A percentile compares a stretch with the other conserved stretches of the same genome.
These are phyloP conservation scores for Lophotis ruficrista DNA, from an alignment of 2,113 vertebrate genomes.

Conservation along the genomic window DNA sequence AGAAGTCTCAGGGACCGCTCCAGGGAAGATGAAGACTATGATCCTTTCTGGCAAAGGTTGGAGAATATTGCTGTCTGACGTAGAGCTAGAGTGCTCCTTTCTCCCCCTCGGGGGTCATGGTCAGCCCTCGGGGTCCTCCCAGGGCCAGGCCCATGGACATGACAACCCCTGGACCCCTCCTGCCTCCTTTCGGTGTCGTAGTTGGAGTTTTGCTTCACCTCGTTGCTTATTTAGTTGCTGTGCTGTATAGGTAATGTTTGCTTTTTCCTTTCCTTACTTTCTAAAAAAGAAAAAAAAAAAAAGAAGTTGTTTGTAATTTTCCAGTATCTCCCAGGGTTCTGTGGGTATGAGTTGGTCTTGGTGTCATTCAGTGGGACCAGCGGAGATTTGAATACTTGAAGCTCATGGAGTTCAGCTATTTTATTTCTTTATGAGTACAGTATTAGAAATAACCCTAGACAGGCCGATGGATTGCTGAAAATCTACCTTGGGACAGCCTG, in stretches of 20 bases:
- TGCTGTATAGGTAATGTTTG: conserved; percentile 75
- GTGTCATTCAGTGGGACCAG: neutral
- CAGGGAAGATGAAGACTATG: conserved; percentile 83
- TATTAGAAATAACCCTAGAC: neutral
- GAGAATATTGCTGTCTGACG: conserved; percentile 73
- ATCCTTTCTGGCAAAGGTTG: conserved; percentile 96
- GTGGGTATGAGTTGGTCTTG: neutral
- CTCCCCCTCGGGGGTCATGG: conserved; percentile 28
- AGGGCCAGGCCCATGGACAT: neutral
- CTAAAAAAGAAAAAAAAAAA: neutral
- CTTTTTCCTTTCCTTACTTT: neutral
- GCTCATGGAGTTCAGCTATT: neutral
- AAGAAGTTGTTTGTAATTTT: neutral
- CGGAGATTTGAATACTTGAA: neutral
- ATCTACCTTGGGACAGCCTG: neutral
- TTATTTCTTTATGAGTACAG: neutral
- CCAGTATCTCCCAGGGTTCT: neutral
- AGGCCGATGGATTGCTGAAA: neutral
- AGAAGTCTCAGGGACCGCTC: conserved; percentile 65
- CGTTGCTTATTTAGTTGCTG: conserved; percentile 65
- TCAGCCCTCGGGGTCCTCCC: neutral
- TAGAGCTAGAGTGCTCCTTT: conserved; percentile 68
- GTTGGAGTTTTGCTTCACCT: conserved; percentile 72
- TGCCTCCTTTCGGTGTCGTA: conserved; percentile 65
- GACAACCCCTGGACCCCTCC: conserved; percentile 55